phyloP scores from a whole-genome alignment of 2,797 vertebrate species.

The Coregonus ussuriensis region DNA sequence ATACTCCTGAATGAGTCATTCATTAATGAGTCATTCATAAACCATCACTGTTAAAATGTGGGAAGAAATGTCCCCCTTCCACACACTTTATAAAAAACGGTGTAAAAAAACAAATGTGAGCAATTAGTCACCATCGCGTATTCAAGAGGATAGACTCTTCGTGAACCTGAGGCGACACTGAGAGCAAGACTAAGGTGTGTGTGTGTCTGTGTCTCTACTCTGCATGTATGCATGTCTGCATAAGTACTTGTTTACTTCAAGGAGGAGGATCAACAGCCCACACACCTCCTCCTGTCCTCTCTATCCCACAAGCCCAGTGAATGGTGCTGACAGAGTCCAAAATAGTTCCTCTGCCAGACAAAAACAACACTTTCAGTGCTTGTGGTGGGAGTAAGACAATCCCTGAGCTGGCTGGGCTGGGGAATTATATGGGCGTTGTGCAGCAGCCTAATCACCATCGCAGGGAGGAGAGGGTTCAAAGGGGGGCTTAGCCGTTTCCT shows the following conservation, averaged over 20 bases:
- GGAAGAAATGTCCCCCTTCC: not conserved
- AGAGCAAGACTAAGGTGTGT: not conserved
- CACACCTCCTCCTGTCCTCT: not conserved
- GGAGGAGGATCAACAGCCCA: not conserved
- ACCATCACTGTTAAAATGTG: not conserved
- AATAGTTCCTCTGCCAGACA: slow-evolving; percentile 2
- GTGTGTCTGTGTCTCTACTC: not conserved
- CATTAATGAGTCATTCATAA: not conserved
- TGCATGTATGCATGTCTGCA: not conserved
- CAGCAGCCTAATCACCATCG: not conserved
- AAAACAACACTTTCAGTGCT: slow-evolving; percentile 1
- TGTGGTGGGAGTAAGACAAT: not conserved
- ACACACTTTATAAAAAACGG: not conserved
- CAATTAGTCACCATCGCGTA: not conserved
- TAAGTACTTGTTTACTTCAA: slow-evolving; percentile 10
- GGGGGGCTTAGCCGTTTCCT: not conserved
- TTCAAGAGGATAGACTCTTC: not conserved
- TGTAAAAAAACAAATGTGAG: not conserved
- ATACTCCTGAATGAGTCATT: not conserved
- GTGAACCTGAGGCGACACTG: not conserved
- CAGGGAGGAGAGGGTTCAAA: slow-evolving; percentile 2
- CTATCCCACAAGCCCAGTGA: not conserved
- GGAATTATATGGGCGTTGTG: not conserved
- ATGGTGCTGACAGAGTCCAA: not conserved
- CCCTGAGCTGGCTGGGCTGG: not conserved